Base-by-base conservation (phyloP, 2,113 vertebrate genomes). In the Dendropsophus ebraccatus region DNA sequence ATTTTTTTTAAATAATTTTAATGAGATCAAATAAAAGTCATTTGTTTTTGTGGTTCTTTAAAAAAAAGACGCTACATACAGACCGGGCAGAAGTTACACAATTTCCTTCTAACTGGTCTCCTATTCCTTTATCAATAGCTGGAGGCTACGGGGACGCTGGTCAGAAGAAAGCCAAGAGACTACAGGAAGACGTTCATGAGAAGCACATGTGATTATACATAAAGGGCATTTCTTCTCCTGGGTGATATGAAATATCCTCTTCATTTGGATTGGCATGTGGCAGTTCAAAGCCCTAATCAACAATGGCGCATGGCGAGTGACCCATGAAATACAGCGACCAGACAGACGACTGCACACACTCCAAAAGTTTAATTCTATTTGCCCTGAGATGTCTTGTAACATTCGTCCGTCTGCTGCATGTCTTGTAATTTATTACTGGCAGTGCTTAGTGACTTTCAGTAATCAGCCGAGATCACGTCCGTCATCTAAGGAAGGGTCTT, bases 251-350 rank as follows among this genome's bases (percentile, higher is more conserved):
- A 87, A 85, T 52, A 88, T 54, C 72, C 74, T 84, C 79, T 90
- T 91, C 84, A 60, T 79, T 88, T 90, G 92, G 91, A 93, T 47
- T 93, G 94, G 89, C 91, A 92, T 17, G 54, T 21, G 86, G 89
- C 83, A 91, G 77, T 88, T 89, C 87, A 87, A 92, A 91, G 87
- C 72, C 92, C 84, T 90, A 88, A 91, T 82, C 79, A 74, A 88
- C 82, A 78, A 67, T 47, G 90, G 86, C 88, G 70, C 89, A 88
- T 90, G 88, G 83, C 88, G 88, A 92, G 90, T 89, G 92, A 93
- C 89, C 90, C 88, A 80, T 87, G 78, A 90, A 89, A 91, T 90
- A 90, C 76, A 90, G 88, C 89, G 87, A 88, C 82, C 85, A 91
- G 89, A 92, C 54, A 88, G 86, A 90, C 88, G 88, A 30, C 87